These are phyloP conservation scores for Albula glossodonta DNA, from an alignment of 2,113 vertebrate species.

Conservation along the genomic window DNA sequence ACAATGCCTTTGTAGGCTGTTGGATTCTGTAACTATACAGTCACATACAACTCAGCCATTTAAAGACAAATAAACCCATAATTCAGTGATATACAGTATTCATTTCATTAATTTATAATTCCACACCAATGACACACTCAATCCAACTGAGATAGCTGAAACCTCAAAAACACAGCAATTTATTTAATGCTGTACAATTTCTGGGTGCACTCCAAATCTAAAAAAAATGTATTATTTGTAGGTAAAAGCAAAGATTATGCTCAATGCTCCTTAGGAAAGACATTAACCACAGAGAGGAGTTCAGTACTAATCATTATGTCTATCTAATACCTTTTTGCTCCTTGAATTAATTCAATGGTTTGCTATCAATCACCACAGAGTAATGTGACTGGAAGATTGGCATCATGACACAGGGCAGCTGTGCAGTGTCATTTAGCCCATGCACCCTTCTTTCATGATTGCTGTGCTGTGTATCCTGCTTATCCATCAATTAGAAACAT, in stretches of 20 bases:
- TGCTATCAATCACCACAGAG: too few relatives aligned
- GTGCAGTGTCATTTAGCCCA: too few relatives aligned
- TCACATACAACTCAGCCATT: not conserved
- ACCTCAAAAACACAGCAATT: not conserved
- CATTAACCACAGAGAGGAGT: not conserved
- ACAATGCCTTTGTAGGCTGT: not conserved
- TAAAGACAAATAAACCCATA: not conserved
- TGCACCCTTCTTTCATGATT: too few relatives aligned
- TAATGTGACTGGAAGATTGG: too few relatives aligned
- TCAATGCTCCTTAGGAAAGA: not conserved
- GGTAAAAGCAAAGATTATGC: not conserved
- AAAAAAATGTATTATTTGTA: not conserved
- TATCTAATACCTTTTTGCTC: too few relatives aligned
- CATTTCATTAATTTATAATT: not conserved
- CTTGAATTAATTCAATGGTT: too few relatives aligned
- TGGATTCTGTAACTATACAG: not conserved
- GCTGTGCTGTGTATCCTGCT: too few relatives aligned
- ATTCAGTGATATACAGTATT: not conserved
- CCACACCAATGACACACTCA: not conserved
- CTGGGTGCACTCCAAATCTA: not conserved
- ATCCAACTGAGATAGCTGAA: not conserved
- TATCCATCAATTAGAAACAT: too few relatives aligned
- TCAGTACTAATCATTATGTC: too few relatives aligned
- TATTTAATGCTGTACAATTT: too few relatives aligned
- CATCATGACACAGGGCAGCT: too few relatives aligned